phyloP scores from a whole-genome alignment of 2,113 vertebrate species.

The Pollachius pollachius region DNA sequence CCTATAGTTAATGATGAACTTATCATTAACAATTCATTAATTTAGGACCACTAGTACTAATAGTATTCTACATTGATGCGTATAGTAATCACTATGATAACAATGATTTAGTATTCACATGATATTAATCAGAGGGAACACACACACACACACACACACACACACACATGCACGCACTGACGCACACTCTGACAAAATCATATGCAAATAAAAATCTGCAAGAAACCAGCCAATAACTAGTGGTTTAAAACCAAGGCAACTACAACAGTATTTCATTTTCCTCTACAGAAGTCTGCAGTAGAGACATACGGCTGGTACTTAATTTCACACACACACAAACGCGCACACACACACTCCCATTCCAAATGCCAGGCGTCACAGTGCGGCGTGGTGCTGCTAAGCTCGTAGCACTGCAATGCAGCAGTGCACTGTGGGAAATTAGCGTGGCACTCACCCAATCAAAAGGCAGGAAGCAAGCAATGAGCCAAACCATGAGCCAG shows the following conservation, averaged over 20 bases:
- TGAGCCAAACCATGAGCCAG: slow-evolving; percentile 68
- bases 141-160: neutral
- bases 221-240: neutral
- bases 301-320: neutral
- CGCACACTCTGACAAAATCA: neutral
- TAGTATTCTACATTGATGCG: too few species aligned
- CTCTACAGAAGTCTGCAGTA: neutral
- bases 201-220: neutral
- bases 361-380: neutral
- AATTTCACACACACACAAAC: neutral
- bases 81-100: neutral
- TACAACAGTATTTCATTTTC: neutral
- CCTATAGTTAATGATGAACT: too few species aligned
- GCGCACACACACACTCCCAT: slow-evolving; percentile 4
- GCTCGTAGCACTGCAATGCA: slow-evolving; percentile 64
- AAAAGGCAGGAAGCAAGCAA: slow-evolving; percentile 73
- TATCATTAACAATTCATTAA: too few species aligned
- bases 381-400: slow-evolving; percentile 41
- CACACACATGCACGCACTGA: slow-evolving; percentile 9
- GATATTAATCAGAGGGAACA: too few species aligned
- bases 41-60: too few species aligned
- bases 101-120: too few species aligned
- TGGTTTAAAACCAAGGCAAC: neutral
- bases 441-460: slow-evolving; percentile 70
- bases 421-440: slow-evolving; percentile 67